A percentile compares a stretch with the other conserved stretches of the same genome.
Evolutionary conservation across 2,888 invertebrate genomes (phyloP).

Genomic region (Lepidonotus clava): DNA sequence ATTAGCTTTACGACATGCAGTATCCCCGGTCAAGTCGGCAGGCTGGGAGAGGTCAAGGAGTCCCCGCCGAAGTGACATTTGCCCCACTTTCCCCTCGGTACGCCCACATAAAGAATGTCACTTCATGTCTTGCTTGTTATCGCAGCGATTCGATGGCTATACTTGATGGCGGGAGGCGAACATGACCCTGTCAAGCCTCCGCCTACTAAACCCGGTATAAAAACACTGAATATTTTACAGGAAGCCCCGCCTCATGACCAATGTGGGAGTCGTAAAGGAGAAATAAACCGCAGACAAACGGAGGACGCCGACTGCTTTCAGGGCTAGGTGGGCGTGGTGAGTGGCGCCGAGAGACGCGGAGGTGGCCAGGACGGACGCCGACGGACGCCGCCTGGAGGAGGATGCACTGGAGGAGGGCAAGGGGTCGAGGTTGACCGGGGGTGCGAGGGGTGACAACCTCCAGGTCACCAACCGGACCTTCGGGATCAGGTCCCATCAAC

Average conservation of each 20-base stretch:
- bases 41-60: not conserved
- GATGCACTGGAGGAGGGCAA: not conserved
- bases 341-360: not conserved
- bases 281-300: not conserved
- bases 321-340: not conserved
- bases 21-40: not conserved
- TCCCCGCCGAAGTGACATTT: not conserved
- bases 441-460: not conserved
- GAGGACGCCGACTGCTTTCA: not conserved
- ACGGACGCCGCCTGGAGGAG: not conserved
- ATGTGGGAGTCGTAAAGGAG: constrained; percentile 22
- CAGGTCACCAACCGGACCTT: not conserved
- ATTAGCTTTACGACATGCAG: not conserved
- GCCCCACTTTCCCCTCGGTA: not conserved
- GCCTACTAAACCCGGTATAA: not conserved
- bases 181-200: not conserved
- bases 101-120: not conserved
- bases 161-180: not conserved
- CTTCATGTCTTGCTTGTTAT: not conserved
- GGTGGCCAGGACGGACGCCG: not conserved
- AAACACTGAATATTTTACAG: constrained; percentile 42
- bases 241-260: constrained; percentile 6
- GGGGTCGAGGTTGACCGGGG: not conserved
- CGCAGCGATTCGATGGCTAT: not conserved
- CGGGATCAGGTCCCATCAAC: constrained; percentile 10